A percentile compares a stretch with the other conserved stretches of the same genome.
phyloP scores from a whole-genome alignment of 2,888 invertebrate genomes.

The Alsophila aescularia region DNA sequence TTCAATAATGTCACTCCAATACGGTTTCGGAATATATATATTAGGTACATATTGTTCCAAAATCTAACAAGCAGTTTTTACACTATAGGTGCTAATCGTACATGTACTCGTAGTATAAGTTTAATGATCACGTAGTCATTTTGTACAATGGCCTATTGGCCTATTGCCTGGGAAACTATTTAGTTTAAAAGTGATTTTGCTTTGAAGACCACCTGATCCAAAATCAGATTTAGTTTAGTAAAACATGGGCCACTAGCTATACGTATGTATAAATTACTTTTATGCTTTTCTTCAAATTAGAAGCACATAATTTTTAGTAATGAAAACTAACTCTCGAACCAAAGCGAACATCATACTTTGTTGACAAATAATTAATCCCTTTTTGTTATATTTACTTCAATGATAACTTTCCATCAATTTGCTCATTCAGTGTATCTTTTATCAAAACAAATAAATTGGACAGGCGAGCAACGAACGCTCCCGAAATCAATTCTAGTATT shows the following conservation, averaged over 20 bases:
- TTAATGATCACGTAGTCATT: too few relatives aligned
- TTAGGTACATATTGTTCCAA: neutral
- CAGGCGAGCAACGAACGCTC: conserved; percentile 40
- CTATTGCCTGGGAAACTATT: too few relatives aligned
- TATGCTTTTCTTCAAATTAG: too few relatives aligned
- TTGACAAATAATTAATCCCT: neutral
- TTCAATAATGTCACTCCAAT: conserved; percentile 19
- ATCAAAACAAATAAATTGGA: conserved; percentile 40
- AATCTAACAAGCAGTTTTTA: neutral
- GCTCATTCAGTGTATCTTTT: conserved; percentile 18
- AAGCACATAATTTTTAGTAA: neutral
- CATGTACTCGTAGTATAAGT: too few relatives aligned
- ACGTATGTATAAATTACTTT: too few relatives aligned
- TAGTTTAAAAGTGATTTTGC: too few relatives aligned
- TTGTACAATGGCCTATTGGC: too few relatives aligned
- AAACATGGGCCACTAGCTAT: too few relatives aligned
- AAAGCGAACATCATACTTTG: neutral
- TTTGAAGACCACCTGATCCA: too few relatives aligned
- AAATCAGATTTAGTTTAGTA: too few relatives aligned
- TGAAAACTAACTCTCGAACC: neutral
- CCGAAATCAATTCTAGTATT: conserved; percentile 55
- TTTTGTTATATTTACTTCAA: conserved; percentile 1
- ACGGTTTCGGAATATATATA: conserved; percentile 3
- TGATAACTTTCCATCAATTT: conserved; percentile 21
- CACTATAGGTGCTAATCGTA: too few relatives aligned